Percentiles rank a stretch among this genome's conserved stretches.
phyloP scores from a whole-genome alignment of 2,113 vertebrate genomes.

The Onychorhynchus coronatus region DNA sequence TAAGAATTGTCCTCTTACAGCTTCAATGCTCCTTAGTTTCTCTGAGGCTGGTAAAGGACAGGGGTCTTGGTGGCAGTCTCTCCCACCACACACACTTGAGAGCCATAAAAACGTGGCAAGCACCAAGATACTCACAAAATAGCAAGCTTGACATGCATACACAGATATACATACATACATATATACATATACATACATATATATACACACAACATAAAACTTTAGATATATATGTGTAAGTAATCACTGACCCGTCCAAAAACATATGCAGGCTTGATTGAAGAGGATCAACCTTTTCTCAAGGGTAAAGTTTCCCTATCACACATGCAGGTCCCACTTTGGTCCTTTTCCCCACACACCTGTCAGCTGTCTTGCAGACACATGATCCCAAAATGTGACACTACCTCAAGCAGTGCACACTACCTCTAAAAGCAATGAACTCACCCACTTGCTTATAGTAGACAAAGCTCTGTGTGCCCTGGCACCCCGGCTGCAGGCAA shows the following conservation, averaged over 20 bases:
- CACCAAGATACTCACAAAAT: neutral
- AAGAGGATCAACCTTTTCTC: neutral
- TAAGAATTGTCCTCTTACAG: neutral
- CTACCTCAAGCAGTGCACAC: neutral
- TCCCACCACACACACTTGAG: neutral
- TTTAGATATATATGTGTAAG: neutral
- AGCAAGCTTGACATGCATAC: neutral
- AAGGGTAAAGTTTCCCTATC: neutral
- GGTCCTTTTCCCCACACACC: neutral
- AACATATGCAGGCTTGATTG: neutral
- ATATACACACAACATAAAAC: no score
- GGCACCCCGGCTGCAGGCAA: neutral
- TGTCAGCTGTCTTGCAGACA: neutral
- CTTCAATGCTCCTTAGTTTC: neutral
- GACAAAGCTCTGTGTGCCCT: neutral
- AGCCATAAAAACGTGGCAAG: neutral
- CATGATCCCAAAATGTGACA: neutral
- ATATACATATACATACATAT: fast-evolving
- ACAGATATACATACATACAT: no score
- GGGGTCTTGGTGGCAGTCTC: neutral
- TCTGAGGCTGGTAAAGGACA: neutral
- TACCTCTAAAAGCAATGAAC: neutral
- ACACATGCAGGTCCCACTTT: neutral
- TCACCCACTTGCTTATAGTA: neutral
- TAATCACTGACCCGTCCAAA: neutral